Percentiles rank a stretch among this genome's conserved stretches.
Conservation (phyloP, 2,797 vertebrate genomes). For the Siniperca undulata region DNA sequence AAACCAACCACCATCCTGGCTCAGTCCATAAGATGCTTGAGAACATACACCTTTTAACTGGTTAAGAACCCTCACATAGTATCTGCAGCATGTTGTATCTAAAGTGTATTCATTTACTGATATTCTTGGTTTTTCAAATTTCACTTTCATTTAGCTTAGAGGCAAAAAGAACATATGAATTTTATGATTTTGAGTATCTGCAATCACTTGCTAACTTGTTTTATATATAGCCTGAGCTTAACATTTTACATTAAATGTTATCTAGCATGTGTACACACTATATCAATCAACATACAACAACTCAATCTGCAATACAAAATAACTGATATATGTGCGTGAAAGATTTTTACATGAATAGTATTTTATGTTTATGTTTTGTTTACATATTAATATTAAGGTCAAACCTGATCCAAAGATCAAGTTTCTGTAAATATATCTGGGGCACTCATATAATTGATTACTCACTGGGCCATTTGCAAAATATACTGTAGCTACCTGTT, state of each 20-base stretch:
- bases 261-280: not conserved
- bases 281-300: not conserved
- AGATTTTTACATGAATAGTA: not conserved
- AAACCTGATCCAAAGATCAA: conserved; percentile 5
- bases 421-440: conserved; percentile 26
- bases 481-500: conserved; percentile 39
- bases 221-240: not conserved
- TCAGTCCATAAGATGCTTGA: conserved; percentile 39
- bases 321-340: not conserved
- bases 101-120: not conserved
- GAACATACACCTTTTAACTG: conserved; percentile 38
- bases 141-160: not conserved
- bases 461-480: conserved; percentile 19
- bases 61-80: not conserved
- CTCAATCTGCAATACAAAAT: conserved; percentile 7
- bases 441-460: conserved; percentile 11
- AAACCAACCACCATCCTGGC: conserved; percentile 27
- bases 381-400: not conserved
- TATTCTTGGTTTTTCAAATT: not conserved
- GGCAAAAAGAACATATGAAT: not conserved
- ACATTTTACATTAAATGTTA: not conserved
- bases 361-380: not conserved
- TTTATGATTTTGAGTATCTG: not conserved
- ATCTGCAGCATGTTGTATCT: not conserved
- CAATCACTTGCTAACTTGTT: not conserved